These are phyloP conservation scores for Diplodus puntazzo DNA, from an alignment of 2,797 vertebrate species.

Conservation along the genomic window DNA sequence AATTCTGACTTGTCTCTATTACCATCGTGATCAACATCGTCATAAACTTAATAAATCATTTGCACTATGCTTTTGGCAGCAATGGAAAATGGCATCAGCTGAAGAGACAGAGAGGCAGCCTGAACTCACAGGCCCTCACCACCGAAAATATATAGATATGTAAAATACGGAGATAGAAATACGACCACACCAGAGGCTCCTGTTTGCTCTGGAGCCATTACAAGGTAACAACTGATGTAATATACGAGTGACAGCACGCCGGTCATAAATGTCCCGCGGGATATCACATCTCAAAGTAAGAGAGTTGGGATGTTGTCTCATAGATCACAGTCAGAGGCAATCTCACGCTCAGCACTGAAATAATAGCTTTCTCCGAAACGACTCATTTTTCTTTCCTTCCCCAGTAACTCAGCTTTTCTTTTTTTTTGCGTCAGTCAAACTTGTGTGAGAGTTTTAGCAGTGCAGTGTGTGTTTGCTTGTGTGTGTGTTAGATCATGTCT, in stretches of 20 bases:
- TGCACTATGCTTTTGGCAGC: neutral
- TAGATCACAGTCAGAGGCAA: conserved; percentile 73
- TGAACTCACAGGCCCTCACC: neutral
- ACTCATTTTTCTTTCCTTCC: conserved; percentile 66
- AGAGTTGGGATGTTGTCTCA: conserved; percentile 65
- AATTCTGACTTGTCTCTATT: neutral
- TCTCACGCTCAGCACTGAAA: conserved; percentile 64
- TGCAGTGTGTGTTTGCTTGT: conserved; percentile 8
- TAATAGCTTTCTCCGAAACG: conserved; percentile 68
- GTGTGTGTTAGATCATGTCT: conserved; percentile 25
- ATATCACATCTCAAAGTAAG: conserved; percentile 65
- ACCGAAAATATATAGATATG: neutral
- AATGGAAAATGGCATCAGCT: neutral
- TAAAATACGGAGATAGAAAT: conserved; percentile 15
- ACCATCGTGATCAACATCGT: neutral
- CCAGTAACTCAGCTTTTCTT: conserved; percentile 11
- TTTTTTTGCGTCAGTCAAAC: conserved; percentile 10
- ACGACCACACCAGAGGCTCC: neutral
- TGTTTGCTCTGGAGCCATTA: conserved; percentile 4
- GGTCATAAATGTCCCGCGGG: conserved; percentile 66
- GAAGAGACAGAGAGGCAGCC: neutral
- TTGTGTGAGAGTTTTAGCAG: conserved; percentile 21
- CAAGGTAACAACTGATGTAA: conserved; percentile 40
- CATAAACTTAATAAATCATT: neutral
- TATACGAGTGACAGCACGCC: conserved; percentile 40